phyloP scores from a whole-genome alignment of 1,140 invertebrate species.

The Achroia grisella region DNA sequence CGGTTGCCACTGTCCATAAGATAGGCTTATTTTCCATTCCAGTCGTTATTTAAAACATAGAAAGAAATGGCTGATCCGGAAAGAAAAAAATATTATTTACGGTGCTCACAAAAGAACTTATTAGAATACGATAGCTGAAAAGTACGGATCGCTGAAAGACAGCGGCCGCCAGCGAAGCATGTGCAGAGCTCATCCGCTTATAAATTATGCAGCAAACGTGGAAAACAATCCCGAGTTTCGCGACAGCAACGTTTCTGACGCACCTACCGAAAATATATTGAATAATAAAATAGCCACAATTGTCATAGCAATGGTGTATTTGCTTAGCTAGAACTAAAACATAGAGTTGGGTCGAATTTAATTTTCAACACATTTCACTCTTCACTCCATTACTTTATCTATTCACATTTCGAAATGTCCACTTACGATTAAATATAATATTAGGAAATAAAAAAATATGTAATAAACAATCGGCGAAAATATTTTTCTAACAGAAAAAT shows the following conservation, averaged over 20 bases:
- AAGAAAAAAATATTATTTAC: constrained; percentile 16
- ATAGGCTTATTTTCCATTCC: no score
- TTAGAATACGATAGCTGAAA: constrained; percentile 43
- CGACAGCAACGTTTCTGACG: constrained; percentile 9
- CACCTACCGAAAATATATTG: constrained; percentile 8
- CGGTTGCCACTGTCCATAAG: no score
- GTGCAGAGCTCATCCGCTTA: constrained; percentile 27
- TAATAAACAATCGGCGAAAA: no score
- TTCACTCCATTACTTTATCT: no score
- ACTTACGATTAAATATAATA: no score
- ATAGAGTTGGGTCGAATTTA: no score
- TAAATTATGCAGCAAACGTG: constrained; percentile 34
- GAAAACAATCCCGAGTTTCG: constrained; percentile 18
- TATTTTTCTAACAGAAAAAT: no score
- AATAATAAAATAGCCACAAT: constrained; percentile 15
- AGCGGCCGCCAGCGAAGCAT: constrained; percentile 23
- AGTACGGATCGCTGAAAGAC: constrained; percentile 26
- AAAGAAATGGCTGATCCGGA: no score
- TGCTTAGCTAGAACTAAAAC: neutral
- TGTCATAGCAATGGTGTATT: neutral
- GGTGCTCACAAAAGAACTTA: constrained; percentile 23
- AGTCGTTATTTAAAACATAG: no score
- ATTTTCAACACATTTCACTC: no score
- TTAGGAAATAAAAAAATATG: no score
- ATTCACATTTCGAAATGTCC: no score